Conservation (phyloP, 2,113 vertebrate genomes). For the Talpa occidentalis region DNA sequence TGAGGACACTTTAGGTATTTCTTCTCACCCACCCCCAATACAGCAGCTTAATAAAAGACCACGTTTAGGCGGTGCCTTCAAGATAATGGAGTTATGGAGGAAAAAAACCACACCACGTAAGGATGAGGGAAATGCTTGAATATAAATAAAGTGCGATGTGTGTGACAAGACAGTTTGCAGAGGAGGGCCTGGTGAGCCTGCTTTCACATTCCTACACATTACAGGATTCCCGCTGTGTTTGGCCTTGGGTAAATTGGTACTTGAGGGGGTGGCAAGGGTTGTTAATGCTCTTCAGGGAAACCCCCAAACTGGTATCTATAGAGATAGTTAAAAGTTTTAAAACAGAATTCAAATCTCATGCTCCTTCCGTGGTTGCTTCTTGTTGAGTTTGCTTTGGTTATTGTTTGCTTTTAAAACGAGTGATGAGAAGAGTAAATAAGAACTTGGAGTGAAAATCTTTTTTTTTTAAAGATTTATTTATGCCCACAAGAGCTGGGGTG, state of each 20-base stretch:
- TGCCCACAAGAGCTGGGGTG: no score
- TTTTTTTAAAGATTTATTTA: no score
- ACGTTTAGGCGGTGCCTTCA: background rate
- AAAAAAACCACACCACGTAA: background rate
- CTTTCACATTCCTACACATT: background rate
- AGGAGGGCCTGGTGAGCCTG: background rate
- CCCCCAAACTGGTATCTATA: background rate
- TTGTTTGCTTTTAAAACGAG: slow-evolving; percentile 17
- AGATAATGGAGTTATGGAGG: background rate
- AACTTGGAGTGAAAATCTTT: background rate
- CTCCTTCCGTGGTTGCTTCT: background rate
- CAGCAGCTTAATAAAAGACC: background rate
- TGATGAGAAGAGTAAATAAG: background rate
- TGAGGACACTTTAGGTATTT: background rate
- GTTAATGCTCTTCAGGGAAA: background rate
- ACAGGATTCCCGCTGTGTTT: background rate
- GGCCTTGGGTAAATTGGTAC: background rate
- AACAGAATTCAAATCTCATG: background rate
- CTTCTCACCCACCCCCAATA: background rate
- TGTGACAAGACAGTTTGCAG: background rate
- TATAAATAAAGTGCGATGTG: background rate
- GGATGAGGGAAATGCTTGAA: background rate
- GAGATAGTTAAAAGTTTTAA: slow-evolving; percentile 8
- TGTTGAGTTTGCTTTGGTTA: background rate
- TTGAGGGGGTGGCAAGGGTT: background rate